phyloP scores from a whole-genome alignment of 1,140 invertebrate genomes.

The Drosophila arizonae region DNA sequence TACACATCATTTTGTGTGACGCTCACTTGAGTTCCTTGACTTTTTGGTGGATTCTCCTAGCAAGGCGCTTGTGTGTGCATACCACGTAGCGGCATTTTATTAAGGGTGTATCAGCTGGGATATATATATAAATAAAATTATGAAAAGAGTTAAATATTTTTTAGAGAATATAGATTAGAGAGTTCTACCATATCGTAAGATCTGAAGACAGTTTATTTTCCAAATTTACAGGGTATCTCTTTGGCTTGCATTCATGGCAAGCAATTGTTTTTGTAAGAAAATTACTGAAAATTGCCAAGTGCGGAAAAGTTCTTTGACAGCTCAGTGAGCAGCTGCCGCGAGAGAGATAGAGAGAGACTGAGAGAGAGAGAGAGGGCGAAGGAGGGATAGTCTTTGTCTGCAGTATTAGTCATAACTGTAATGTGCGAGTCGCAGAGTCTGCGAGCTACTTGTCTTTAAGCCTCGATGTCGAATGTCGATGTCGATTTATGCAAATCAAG shows the following conservation, averaged over 20 bases:
- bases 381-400: constrained; percentile 57
- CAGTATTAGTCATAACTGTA: constrained; percentile 73
- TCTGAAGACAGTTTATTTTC: background rate
- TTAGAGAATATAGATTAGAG: too few species aligned
- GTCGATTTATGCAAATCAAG: constrained; percentile 59
- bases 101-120: background rate
- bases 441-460: constrained; percentile 10
- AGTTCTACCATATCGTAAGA: too few species aligned
- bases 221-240: constrained; percentile 34
- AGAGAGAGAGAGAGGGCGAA: background rate
- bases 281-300: constrained; percentile 74
- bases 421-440: constrained; percentile 38
- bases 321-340: constrained; percentile 4
- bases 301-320: constrained; percentile 71
- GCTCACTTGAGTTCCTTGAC: constrained; percentile 73
- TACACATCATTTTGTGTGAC: constrained; percentile 53
- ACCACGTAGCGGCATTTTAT: background rate
- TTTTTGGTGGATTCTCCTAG: constrained; percentile 55
- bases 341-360: background rate
- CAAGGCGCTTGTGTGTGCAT: constrained; percentile 9
- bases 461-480: constrained; percentile 8
- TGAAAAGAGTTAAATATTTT: background rate
- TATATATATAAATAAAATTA: background rate
- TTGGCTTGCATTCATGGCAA: constrained; percentile 37
- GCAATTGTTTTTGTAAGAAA: constrained; percentile 67